phyloP scores from a whole-genome alignment of 2,113 vertebrate species.

The Pardalotus punctatus region DNA sequence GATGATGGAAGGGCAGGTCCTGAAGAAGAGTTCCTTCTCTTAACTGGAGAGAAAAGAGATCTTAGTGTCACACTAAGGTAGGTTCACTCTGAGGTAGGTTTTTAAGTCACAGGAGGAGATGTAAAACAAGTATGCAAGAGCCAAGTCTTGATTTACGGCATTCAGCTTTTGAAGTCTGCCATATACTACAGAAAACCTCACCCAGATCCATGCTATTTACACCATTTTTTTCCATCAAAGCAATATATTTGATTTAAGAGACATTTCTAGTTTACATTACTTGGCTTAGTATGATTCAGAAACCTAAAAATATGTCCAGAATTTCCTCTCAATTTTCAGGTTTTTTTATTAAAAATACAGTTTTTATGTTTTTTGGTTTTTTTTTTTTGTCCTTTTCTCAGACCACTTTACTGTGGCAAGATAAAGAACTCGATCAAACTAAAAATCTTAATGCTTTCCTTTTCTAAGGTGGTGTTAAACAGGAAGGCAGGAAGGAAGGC shows the following conservation, averaged over 20 bases:
- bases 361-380: background rate
- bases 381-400: background rate
- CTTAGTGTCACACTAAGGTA: background rate
- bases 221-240: background rate
- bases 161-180: background rate
- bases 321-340: background rate
- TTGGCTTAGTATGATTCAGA: background rate
- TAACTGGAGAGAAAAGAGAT: background rate
- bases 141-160: background rate
- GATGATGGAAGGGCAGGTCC: background rate
- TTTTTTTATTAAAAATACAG: background rate
- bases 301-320: background rate
- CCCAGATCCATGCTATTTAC: background rate
- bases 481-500: background rate
- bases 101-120: background rate
- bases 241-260: background rate
- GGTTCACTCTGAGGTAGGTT: background rate
- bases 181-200: background rate
- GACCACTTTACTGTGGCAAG: background rate
- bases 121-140: background rate
- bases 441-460: background rate
- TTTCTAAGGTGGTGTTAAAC: background rate
- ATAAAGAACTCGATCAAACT: background rate
- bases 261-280: background rate
- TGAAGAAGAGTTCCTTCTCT: background rate